A percentile compares a stretch with the other conserved stretches of the same genome.
phyloP scores from a whole-genome alignment of 2,797 vertebrate species.

The Sandelia bainsii region DNA sequence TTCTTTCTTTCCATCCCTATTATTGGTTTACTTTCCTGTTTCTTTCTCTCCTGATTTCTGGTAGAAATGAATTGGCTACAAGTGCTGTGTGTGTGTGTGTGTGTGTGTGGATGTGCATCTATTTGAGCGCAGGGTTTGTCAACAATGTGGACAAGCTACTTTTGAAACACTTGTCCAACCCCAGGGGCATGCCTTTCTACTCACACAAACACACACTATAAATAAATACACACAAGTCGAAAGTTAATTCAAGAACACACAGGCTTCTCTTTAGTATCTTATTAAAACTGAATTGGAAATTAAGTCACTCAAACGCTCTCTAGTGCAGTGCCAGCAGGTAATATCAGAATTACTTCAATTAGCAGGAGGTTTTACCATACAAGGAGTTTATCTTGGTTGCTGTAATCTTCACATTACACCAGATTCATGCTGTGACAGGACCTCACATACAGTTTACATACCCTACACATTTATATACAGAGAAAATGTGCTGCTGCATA shows the following conservation, averaged over 20 bases:
- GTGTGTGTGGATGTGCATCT: constrained; percentile 12
- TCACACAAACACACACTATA: constrained; percentile 16
- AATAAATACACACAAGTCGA: constrained; percentile 10
- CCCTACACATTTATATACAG: constrained; percentile 31
- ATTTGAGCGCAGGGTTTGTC: constrained; percentile 12
- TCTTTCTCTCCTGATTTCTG: constrained; percentile 17
- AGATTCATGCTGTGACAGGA: constrained; percentile 34
- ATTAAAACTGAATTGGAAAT: constrained; percentile 47
- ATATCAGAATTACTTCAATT: constrained; percentile 34
- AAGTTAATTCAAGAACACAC: constrained; percentile 28
- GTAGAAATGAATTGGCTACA: constrained; percentile 37
- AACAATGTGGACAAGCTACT: constrained; percentile 28
- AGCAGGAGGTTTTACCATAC: constrained; percentile 29
- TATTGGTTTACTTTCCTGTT: neutral
- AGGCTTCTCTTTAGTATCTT: constrained; percentile 43
- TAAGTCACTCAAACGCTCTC: constrained; percentile 35
- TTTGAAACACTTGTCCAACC: constrained; percentile 39
- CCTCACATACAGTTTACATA: constrained; percentile 43
- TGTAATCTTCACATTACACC: constrained; percentile 33
- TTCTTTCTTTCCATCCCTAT: neutral
- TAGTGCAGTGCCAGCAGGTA: constrained; percentile 5
- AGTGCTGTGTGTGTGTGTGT: constrained; percentile 13
- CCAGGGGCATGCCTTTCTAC: constrained; percentile 24
- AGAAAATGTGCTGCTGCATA: constrained; percentile 28
- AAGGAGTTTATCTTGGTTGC: constrained; percentile 42